Base-by-base conservation (phyloP, 2,113 vertebrate genomes). In the Lonchura striata region DNA sequence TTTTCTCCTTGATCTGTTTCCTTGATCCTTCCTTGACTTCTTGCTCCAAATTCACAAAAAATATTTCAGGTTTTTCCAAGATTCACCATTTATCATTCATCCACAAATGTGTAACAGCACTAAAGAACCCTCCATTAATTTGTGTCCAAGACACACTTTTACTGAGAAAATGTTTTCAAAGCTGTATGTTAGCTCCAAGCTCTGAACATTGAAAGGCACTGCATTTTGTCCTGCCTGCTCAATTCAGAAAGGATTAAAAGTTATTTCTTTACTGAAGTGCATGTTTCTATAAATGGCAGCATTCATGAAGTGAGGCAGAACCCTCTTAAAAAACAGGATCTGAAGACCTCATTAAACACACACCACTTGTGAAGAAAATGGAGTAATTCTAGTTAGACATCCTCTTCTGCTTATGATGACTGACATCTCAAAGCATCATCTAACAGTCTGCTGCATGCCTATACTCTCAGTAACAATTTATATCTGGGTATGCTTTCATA, bases 331-430 rank as follows among this genome's bases (percentile, higher is more conserved):
- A 80, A 61, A 10, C 22, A 86, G 50, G 72, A 49, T 30, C 50
- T 39, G 24, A 82, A 76, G 35, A 68, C 30, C 24, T 33, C 61
- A 37, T 17, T 82, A 81, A 91, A 61, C 7, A 72, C 2, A 33
- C 1, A 60, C 9, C 0, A 1, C 19, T 47, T 54, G 11, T 0
- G 2, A 37, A 68, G 79, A 76, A 14, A 19, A 52, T 44, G 4
- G 9, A 69, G 13, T 52, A 69, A 68, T n/a, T 77, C 2, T 49
- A 35, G 35, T 86, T 39, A 64, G 8, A 81, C 64, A 50, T 80
- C 18, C 49, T 75, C 30, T 52, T 69, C 35, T 86, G 35, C 49
- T 76, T 77, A 28, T 28, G 33, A 75, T 23, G 53, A 41, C 9
- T 33, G 15, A 41, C 50, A 88, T 64, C 47, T 47, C 49, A 70